Conservation (phyloP, 2,888 invertebrate genomes). For the Emmelina monodactyla region DNA sequence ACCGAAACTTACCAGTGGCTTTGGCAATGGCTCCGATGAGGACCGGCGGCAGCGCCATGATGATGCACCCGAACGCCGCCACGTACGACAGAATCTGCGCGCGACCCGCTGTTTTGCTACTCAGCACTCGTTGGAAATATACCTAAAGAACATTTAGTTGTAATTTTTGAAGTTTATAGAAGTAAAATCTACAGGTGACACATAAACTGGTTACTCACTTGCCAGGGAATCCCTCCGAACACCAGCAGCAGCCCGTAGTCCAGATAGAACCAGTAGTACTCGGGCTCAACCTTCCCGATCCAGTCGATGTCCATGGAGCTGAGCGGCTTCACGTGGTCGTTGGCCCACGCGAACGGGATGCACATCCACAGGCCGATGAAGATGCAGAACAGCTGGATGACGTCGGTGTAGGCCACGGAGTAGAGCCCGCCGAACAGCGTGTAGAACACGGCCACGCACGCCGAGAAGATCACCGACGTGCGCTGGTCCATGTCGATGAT, state of each 20-base stretch:
- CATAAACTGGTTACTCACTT: slow-evolving; percentile 58
- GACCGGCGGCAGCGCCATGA: slow-evolving; percentile 97
- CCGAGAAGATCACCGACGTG: slow-evolving; percentile 92
- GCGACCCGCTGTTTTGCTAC: slow-evolving; percentile 91
- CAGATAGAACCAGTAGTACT: slow-evolving; percentile 81
- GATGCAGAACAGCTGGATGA: slow-evolving; percentile 97
- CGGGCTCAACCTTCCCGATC: slow-evolving; percentile 80
- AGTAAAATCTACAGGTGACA: background rate
- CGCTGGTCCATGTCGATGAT: slow-evolving; percentile 96
- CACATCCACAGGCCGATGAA: slow-evolving; percentile 98
- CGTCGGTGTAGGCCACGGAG: slow-evolving; percentile 98
- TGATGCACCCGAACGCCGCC: slow-evolving; percentile 92
- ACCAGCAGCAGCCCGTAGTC: slow-evolving; percentile 89
- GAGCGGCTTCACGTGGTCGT: slow-evolving; percentile 84
- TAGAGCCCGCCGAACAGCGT: slow-evolving; percentile 98
- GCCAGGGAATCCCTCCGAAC: slow-evolving; percentile 98
- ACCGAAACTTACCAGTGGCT: slow-evolving; percentile 78
- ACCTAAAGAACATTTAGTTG: slow-evolving; percentile 63
- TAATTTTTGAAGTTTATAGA: background rate
- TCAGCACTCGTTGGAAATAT: slow-evolving; percentile 97
- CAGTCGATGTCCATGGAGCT: slow-evolving; percentile 86
- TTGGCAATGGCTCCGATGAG: slow-evolving; percentile 97
- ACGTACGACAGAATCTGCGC: slow-evolving; percentile 96
- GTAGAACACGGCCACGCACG: slow-evolving; percentile 96
- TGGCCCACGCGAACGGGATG: slow-evolving; percentile 93